Evolutionary conservation across 2,797 vertebrate species (phyloP).

Genomic region (Spinibarbus caldwelli): DNA sequence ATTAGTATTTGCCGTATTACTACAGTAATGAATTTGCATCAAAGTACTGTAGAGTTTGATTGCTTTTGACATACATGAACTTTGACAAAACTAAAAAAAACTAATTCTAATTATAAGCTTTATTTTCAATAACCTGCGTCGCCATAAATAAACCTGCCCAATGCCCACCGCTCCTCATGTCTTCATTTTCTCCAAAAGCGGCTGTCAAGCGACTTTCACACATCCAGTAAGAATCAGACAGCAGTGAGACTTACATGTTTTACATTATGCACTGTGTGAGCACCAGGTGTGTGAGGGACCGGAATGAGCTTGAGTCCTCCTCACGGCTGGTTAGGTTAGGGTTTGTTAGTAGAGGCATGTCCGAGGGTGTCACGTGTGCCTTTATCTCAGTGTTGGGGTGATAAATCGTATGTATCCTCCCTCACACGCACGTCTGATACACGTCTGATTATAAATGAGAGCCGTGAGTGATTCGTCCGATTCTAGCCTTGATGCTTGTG

Average conservation of each 20-base stretch:
- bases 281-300: conserved; percentile 26
- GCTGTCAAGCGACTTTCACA: conserved; percentile 33
- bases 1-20: too few relatives aligned
- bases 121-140: conserved; percentile 23
- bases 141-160: background rate
- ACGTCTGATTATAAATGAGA: conserved; percentile 37
- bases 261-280: conserved; percentile 10
- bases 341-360: conserved; percentile 16
- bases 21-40: background rate
- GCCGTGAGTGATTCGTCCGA: background rate
- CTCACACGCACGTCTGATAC: background rate
- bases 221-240: conserved; percentile 25
- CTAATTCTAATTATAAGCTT: background rate
- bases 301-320: background rate
- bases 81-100: background rate
- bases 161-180: background rate
- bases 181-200: conserved; percentile 8
- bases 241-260: conserved; percentile 24
- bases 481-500: background rate
- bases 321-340: background rate
- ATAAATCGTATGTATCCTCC: conserved; percentile 23
- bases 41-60: background rate
- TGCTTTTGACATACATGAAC: background rate
- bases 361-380: background rate
- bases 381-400: background rate